These are phyloP conservation scores for Sycophaga agraensis DNA, from an alignment of 1,140 invertebrate genomes.

Conservation along the genomic window DNA sequence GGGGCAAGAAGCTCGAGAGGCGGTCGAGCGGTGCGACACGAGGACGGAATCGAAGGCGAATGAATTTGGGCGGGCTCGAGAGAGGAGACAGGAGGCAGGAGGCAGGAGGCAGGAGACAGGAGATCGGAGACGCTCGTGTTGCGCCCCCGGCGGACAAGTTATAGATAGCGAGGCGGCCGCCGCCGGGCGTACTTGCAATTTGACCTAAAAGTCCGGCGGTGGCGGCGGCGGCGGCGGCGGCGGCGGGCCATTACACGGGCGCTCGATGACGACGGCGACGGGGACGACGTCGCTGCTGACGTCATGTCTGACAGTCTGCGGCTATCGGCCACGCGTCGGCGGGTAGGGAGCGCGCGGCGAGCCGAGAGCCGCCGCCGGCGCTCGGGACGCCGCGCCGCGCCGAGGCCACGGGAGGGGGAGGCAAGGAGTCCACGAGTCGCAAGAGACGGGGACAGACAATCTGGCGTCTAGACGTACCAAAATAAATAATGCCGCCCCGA, in stretches of 20 bases:
- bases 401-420: background rate
- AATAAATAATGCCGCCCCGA: constrained; percentile 51
- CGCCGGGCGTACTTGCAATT: constrained; percentile 5
- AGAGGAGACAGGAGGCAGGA: too few relatives aligned
- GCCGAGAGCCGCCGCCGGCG: too few relatives aligned
- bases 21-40: too few relatives aligned
- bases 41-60: too few relatives aligned
- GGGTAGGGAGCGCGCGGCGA: background rate
- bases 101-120: too few relatives aligned
- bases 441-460: constrained; percentile 52
- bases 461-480: constrained; percentile 56
- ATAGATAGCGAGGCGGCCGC: background rate
- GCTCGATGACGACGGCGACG: background rate
- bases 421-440: background rate
- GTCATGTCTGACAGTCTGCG: constrained; percentile 44
- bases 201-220: constrained; percentile 15
- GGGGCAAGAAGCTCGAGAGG: too few relatives aligned
- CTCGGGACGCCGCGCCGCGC: too few relatives aligned
- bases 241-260: too few relatives aligned
- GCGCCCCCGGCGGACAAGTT: too few relatives aligned
- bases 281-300: constrained; percentile 34
- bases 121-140: too few relatives aligned
- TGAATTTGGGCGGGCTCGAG: too few relatives aligned
- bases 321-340: constrained; percentile 29
- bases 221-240: background rate